phyloP scores from a whole-genome alignment of 2,797 vertebrate species.

The Cheirogaleus major region DNA sequence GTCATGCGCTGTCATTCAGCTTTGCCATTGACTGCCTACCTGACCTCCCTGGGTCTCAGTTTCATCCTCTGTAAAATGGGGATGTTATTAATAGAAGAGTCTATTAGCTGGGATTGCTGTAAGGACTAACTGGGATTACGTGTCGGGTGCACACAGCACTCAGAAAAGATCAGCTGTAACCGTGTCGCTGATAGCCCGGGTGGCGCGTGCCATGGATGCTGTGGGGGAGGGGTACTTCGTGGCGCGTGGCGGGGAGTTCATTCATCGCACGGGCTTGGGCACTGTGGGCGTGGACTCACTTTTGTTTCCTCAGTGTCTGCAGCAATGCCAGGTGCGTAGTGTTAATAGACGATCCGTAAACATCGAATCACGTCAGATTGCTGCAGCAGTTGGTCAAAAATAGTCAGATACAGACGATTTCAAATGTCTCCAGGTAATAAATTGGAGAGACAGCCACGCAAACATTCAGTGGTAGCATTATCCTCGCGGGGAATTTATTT shows the following conservation, averaged over 20 bases:
- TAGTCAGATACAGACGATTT: too few species aligned
- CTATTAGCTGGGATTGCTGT: too few species aligned
- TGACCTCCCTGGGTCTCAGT: not conserved
- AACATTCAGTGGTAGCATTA: rapidly evolving
- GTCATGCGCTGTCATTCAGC: not conserved
- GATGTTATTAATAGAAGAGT: not conserved
- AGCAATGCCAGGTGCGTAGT: rapidly evolving
- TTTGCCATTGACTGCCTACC: not conserved
- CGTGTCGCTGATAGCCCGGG: rapidly evolving
- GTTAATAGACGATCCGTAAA: not conserved
- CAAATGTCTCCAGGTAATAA: not conserved
- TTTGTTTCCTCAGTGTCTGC: not conserved
- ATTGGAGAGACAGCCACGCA: not conserved
- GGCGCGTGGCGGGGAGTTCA: too few species aligned
- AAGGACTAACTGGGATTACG: not conserved
- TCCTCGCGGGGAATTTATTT: rapidly evolving
- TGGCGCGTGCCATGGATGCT: rapidly evolving
- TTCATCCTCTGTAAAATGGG: not conserved
- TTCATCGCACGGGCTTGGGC: too few species aligned
- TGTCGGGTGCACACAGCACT: too few species aligned
- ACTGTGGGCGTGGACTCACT: rapidly evolving
- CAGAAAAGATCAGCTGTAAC: rapidly evolving
- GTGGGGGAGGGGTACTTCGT: rapidly evolving
- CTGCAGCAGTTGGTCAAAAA: not conserved
- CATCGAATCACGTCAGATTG: rapidly evolving